Evolutionary conservation across 2,888 invertebrate genomes (phyloP).

Genomic region (Erebia ligea): DNA sequence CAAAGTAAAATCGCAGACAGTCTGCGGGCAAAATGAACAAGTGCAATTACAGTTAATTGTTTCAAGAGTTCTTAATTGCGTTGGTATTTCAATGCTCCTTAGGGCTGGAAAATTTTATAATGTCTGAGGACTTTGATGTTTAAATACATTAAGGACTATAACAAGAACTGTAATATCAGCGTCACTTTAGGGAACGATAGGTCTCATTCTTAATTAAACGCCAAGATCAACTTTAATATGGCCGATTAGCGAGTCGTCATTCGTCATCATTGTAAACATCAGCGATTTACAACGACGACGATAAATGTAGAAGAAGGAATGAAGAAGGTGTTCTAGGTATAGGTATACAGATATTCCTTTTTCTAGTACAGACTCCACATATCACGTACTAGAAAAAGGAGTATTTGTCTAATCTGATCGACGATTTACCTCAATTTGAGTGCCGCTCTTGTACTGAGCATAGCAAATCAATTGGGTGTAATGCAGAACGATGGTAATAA

Average conservation of each 20-base stretch:
- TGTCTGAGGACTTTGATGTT: slow-evolving; percentile 33
- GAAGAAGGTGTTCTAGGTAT: no score
- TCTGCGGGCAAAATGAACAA: slow-evolving; percentile 41
- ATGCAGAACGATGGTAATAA: slow-evolving; percentile 16
- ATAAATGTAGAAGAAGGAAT: no score
- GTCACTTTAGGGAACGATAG: neutral
- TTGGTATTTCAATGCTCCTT: slow-evolving; percentile 40
- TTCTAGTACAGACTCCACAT: no score
- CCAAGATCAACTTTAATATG: neutral
- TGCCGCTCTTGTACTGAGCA: neutral
- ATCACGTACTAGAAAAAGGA: neutral
- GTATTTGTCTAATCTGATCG: neutral
- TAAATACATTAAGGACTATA: slow-evolving; percentile 24
- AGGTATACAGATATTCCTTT: no score
- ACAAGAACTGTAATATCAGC: neutral
- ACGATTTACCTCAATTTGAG: slow-evolving; percentile 8
- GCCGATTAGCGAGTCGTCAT: neutral
- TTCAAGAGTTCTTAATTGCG: slow-evolving; percentile 43
- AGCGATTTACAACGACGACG: no score
- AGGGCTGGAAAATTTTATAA: slow-evolving; percentile 41
- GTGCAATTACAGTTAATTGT: slow-evolving; percentile 43
- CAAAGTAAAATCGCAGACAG: slow-evolving; percentile 42
- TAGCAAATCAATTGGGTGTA: slow-evolving; percentile 17
- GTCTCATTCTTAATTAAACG: neutral
- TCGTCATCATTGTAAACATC: neutral